phyloP scores from a whole-genome alignment of 2,113 vertebrate species.

The Ginglymostoma cirratum region DNA sequence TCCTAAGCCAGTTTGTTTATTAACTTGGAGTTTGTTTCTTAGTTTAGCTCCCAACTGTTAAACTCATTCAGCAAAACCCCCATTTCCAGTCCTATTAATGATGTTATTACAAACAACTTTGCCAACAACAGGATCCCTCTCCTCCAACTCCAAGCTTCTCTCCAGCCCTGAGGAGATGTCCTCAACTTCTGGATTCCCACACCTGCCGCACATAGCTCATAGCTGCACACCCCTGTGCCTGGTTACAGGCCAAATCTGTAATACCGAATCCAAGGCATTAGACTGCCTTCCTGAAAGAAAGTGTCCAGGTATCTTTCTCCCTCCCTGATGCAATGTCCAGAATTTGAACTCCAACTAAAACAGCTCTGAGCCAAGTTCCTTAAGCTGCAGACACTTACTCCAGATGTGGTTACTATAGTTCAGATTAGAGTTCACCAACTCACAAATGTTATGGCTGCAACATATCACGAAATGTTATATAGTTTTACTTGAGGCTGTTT shows the following conservation, averaged over 20 bases:
- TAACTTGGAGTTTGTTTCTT: no score
- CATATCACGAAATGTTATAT: neutral
- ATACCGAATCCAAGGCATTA: neutral
- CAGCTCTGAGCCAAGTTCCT: neutral
- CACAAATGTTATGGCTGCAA: neutral
- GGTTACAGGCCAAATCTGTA: neutral
- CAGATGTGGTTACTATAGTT: neutral
- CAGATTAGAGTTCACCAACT: neutral
- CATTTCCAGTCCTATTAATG: no score
- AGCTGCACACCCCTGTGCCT: neutral
- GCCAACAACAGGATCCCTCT: no score
- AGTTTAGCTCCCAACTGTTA: no score
- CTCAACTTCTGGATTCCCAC: neutral
- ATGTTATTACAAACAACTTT: no score
- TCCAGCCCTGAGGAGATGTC: no score
- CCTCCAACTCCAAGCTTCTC: no score
- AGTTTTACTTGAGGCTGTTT: neutral
- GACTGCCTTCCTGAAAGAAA: no score
- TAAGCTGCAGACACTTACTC: neutral
- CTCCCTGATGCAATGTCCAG: neutral
- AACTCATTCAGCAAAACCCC: no score
- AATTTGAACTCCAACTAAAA: neutral
- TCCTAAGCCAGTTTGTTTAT: no score
- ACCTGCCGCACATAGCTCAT: neutral
- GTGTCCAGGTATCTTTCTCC: neutral